phyloP scores from a whole-genome alignment of 2,888 invertebrate species.

The Antheraea yamamai region DNA sequence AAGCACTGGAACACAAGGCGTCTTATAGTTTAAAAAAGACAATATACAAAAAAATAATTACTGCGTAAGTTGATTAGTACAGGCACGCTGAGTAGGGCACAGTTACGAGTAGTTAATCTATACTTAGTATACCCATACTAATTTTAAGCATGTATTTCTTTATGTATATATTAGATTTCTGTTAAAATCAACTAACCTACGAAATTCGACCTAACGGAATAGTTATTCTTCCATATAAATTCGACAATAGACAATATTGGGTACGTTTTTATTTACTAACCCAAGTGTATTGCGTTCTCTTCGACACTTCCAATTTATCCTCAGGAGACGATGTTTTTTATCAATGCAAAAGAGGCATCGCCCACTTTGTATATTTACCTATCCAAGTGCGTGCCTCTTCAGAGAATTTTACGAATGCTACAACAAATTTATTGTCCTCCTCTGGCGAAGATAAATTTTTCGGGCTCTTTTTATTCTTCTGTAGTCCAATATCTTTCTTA shows the following conservation, averaged over 20 bases:
- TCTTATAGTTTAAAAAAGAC: too few species aligned
- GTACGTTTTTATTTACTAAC: conserved; percentile 29
- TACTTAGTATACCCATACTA: too few species aligned
- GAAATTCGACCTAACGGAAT: background rate
- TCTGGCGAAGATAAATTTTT: conserved; percentile 3
- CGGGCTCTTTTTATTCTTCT: background rate
- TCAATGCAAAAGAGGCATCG: conserved; percentile 65
- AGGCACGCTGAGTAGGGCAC: too few species aligned
- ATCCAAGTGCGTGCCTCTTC: conserved; percentile 9
- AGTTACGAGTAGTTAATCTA: too few species aligned
- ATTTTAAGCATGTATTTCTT: too few species aligned
- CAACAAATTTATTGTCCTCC: conserved; percentile 3
- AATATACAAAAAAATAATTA: too few species aligned
- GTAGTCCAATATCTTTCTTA: conserved; percentile 6
- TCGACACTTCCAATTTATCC: conserved; percentile 73
- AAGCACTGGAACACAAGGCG: too few species aligned
- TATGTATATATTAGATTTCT: background rate
- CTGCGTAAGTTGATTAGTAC: too few species aligned
- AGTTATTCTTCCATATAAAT: background rate
- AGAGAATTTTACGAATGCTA: conserved; percentile 6
- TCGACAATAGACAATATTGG: background rate
- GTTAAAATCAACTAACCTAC: background rate
- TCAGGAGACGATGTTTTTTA: conserved; percentile 54
- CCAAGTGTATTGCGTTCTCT: conserved; percentile 62
- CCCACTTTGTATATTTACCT: conserved; percentile 16